Percentiles rank a stretch among this genome's conserved stretches.
Evolutionary conservation across 2,797 vertebrate genomes (phyloP).

Genomic region (Prionace glauca): DNA sequence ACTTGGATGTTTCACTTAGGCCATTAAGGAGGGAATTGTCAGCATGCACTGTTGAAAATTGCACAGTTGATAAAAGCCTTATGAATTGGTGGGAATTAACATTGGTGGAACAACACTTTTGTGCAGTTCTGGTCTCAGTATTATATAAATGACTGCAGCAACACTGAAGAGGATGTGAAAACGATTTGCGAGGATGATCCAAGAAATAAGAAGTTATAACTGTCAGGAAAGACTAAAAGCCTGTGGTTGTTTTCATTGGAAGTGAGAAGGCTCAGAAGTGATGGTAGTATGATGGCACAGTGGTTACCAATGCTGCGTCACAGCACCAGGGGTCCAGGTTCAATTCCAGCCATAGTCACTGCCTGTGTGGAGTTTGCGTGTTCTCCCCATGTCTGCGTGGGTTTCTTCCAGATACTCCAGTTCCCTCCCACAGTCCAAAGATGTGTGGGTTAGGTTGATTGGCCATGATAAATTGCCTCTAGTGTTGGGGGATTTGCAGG

Average conservation of each 20-base stretch:
- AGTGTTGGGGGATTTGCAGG: too few species aligned
- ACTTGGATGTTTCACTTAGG: not conserved
- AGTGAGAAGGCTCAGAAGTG: not conserved
- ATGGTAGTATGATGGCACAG: not conserved
- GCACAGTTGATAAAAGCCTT: not conserved
- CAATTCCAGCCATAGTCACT: too few species aligned
- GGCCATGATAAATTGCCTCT: too few species aligned
- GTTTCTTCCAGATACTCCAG: too few species aligned
- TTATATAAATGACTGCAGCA: not conserved
- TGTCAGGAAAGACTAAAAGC: not conserved
- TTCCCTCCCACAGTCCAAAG: too few species aligned
- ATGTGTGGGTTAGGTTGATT: too few species aligned
- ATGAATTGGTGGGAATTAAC: not conserved
- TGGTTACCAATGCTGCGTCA: too few species aligned
- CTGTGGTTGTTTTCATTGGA: not conserved
- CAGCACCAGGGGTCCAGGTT: too few species aligned
- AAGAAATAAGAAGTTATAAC: not conserved
- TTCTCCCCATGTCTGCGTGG: too few species aligned
- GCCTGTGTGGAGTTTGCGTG: too few species aligned
- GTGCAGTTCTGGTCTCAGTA: not conserved
- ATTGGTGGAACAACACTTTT: not conserved
- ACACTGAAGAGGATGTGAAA: not conserved
- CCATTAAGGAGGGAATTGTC: not conserved
- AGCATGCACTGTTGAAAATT: not conserved
- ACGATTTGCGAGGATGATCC: too few species aligned